Conservation (phyloP, 2,888 invertebrate species). For the Nemotelus nigrinus region DNA sequence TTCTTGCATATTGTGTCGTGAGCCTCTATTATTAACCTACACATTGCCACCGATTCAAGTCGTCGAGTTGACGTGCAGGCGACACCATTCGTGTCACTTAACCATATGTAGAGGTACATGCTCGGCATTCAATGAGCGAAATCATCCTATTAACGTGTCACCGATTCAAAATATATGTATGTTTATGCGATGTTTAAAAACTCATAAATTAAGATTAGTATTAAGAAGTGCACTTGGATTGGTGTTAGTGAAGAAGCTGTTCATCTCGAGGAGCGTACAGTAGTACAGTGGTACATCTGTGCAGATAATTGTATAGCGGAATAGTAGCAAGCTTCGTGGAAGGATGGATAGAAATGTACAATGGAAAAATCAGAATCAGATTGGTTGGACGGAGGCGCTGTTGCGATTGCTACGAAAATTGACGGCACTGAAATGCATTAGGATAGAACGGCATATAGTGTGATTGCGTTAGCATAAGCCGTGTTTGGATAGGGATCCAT, state of each 20-base stretch:
- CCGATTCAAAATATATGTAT: constrained; percentile 52
- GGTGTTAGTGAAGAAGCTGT: constrained; percentile 40
- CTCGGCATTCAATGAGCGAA: constrained; percentile 41
- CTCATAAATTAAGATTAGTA: constrained; percentile 53
- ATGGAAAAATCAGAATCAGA: no score
- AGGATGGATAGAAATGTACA: no score
- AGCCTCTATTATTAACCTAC: not conserved
- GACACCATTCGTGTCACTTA: no score
- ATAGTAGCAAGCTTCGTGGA: not conserved
- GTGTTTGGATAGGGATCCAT: no score
- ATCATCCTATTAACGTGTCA: constrained; percentile 50
- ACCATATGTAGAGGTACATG: not conserved
- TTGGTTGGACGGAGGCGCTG: not conserved
- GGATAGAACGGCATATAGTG: not conserved
- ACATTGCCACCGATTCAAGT: not conserved
- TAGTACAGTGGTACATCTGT: not conserved
- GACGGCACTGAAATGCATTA: constrained; percentile 16
- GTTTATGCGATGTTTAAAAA: constrained; percentile 48
- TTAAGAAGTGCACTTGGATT: constrained; percentile 46
- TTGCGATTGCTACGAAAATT: not conserved
- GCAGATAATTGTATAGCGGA: not conserved
- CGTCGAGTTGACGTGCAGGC: no score
- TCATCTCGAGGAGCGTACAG: constrained; percentile 9
- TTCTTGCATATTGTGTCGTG: not conserved
- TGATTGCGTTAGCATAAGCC: constrained; percentile 23